A percentile compares a stretch with the other conserved stretches of the same genome.
Evolutionary conservation across 2,888 invertebrate genomes (phyloP).

Genomic region (Polydesmus complanatus): DNA sequence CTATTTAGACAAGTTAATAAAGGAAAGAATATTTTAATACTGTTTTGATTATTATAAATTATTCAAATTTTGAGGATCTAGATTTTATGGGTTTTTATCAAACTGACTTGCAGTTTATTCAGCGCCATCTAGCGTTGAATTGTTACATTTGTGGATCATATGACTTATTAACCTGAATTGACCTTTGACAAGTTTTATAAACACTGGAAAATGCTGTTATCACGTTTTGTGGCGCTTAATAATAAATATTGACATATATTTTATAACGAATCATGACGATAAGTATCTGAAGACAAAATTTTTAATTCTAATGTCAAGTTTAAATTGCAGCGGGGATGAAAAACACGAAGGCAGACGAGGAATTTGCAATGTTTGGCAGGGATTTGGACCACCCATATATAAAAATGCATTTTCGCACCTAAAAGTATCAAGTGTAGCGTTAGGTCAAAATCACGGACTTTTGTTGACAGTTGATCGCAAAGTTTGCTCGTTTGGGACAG

Average conservation of each 20-base stretch:
- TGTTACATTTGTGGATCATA: background rate
- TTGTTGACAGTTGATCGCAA: background rate
- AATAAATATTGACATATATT: too few species aligned
- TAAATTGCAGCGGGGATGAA: background rate
- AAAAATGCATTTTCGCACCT: background rate
- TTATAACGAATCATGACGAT: too few species aligned
- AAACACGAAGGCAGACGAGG: constrained; percentile 1
- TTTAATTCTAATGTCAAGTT: background rate
- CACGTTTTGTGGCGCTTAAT: too few species aligned
- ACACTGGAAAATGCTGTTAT: too few species aligned
- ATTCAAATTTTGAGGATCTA: too few species aligned
- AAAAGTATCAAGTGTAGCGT: background rate
- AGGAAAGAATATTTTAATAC: too few species aligned
- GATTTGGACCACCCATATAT: constrained; percentile 3
- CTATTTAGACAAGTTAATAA: too few species aligned
- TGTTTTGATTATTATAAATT: too few species aligned
- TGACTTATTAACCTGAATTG: background rate
- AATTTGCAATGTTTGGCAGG: constrained; percentile 5
- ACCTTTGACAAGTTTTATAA: background rate
- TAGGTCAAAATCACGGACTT: constrained; percentile 1
- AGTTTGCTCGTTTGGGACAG: constrained; percentile 4
- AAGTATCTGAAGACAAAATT: too few species aligned
- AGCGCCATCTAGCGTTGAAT: background rate
- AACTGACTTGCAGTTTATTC: too few species aligned
- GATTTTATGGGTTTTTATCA: too few species aligned